These are phyloP conservation scores for Athripsodes cinereus DNA, from an alignment of 2,888 invertebrate species.

Conservation along the genomic window DNA sequence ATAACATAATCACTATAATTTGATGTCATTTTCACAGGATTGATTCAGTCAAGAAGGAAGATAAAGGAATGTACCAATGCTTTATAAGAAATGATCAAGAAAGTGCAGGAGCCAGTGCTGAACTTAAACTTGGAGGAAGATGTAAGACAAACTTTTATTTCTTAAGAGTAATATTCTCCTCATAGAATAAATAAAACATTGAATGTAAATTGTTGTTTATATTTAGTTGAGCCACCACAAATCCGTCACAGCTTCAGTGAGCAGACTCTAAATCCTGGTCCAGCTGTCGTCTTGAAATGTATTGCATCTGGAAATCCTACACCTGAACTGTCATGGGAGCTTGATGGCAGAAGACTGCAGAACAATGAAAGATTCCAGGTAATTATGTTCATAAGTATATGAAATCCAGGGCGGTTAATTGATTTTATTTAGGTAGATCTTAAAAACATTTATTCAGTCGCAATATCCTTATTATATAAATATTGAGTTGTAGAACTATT, in stretches of 20 bases:
- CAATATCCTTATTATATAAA: background rate
- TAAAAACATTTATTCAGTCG: background rate
- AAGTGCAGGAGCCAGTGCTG: constrained; percentile 87
- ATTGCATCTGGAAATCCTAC: constrained; percentile 92
- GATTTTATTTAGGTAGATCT: background rate
- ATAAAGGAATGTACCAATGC: constrained; percentile 97
- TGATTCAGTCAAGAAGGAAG: constrained; percentile 86
- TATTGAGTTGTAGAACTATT: background rate
- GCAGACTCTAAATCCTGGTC: constrained; percentile 85
- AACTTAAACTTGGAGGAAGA: constrained; percentile 87
- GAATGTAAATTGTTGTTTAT: constrained; percentile 12
- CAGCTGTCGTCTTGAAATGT: constrained; percentile 83
- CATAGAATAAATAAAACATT: background rate
- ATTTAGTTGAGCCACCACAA: constrained; percentile 77
- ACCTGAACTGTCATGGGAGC: constrained; percentile 89
- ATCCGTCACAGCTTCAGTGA: constrained; percentile 83
- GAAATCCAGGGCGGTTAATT: background rate
- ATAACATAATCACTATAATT: no score
- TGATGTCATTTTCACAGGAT: constrained; percentile 52
- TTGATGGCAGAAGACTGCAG: constrained; percentile 78
- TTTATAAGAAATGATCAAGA: constrained; percentile 90
- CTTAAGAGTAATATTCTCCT: background rate
- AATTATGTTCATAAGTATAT: no score
- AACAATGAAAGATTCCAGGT: constrained; percentile 57
- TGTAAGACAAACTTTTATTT: constrained; percentile 48